Base-by-base conservation (phyloP, 2,888 invertebrate species). In the Leptothorax acervorum region DNA sequence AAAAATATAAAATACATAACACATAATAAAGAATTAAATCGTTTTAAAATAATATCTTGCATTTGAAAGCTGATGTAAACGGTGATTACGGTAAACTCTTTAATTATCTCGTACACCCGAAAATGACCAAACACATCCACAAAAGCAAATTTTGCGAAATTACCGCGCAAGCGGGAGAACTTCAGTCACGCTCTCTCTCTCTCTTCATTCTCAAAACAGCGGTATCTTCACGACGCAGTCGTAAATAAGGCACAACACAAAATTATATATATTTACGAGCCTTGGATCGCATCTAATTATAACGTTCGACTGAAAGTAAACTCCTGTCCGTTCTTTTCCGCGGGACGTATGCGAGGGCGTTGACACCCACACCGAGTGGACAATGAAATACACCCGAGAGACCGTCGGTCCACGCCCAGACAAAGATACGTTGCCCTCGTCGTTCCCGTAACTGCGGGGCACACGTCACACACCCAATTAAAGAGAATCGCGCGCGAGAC, bases 301-400 rank as follows among this genome's bases (percentile, higher is more conserved):
- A 90, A 89, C 85, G 89, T 89, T 85, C 73, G 66, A 53, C 73
- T 31, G 45, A 53, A 74, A 65, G 75, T 75, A 62, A 84, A 81
- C 70, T 57, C 65, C 60, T 4, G 78, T 78, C 35, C 8, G 45
- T 68, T 86, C 62, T 73, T 83, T 76, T 62, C 51, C 51, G 70
- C 85, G 75, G 84, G 65, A 83, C 86, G 78, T 89, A 42, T 85
- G 90, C 86, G 87, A 85, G 84, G 88, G 93, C 94, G 91, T 92
- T 94, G 93, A 94, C 94, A 93, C 93, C 94, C 94, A 89, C 89
- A 76, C 70, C 76, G 83, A 65, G 78, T 88, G 93, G 92, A 93
- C 93, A 92, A 93, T 93, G 92, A 91, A 90, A 91, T 88, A 86
- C 85, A 76, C 71, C 68, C 81, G 86, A 86, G 86, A 85, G 86